A percentile compares a stretch with the other conserved stretches of the same genome.
Evolutionary conservation across 2,888 invertebrate genomes (phyloP).

Genomic region (Scaptomyza polygonia): DNA sequence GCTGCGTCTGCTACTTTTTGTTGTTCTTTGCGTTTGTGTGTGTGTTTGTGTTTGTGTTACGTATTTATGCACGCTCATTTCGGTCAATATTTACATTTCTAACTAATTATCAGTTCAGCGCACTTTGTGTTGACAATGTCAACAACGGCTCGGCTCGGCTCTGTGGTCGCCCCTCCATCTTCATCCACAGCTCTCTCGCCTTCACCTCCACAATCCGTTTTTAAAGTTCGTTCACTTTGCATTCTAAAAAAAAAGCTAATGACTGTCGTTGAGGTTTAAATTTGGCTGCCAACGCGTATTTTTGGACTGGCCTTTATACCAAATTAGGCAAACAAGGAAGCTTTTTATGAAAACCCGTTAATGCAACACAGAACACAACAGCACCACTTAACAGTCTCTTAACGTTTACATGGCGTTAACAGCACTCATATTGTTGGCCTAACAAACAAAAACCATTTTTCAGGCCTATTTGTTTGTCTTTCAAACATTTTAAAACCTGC

Average conservation of each 20-base stretch:
- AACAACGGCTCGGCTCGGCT: conserved; percentile 43
- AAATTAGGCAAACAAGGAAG: conserved; percentile 32
- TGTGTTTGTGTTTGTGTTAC: conserved; percentile 22
- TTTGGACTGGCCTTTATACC: conserved; percentile 21
- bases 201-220: not conserved
- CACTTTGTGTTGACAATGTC: conserved; percentile 66
- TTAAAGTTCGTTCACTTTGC: conserved; percentile 73
- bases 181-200: conserved; percentile 1
- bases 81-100: conserved; percentile 74
- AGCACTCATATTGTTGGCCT: conserved; percentile 39
- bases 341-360: conserved; percentile 9
- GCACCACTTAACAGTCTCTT: conserved; percentile 7
- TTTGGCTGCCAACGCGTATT: conserved; percentile 26
- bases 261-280: conserved; percentile 25
- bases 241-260: conserved; percentile 43
- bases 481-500: conserved; percentile 36
- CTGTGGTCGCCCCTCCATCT: conserved; percentile 50
- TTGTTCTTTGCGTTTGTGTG: conserved; percentile 9
- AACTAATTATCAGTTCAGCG: conserved; percentile 80
- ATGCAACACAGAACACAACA: conserved; percentile 18
- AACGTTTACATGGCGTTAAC: conserved; percentile 18
- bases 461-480: conserved; percentile 41
- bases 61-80: conserved; percentile 66
- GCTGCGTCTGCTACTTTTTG: conserved; percentile 2
- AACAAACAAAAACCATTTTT: conserved; percentile 26